Percentiles rank a stretch among this genome's conserved stretches.
These are phyloP conservation scores for Dryocosmus kuriphilus DNA, from an alignment of 2,888 invertebrate species.

Conservation along the genomic window DNA sequence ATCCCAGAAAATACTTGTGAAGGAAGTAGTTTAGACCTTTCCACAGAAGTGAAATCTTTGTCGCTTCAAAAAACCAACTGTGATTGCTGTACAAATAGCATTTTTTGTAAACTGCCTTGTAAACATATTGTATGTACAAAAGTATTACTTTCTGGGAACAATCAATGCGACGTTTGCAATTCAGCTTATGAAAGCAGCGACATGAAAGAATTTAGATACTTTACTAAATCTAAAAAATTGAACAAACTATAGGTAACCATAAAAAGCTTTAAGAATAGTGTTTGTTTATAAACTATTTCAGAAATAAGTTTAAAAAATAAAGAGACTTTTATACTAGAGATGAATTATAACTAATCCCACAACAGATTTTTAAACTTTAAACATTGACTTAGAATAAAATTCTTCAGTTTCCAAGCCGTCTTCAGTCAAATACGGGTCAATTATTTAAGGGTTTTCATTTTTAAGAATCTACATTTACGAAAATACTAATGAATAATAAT, in stretches of 20 bases:
- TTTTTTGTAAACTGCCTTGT: conserved; percentile 81
- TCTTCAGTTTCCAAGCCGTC: no score
- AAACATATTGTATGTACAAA: conserved; percentile 81
- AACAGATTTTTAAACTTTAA: no score
- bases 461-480: no score
- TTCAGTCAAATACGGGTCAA: no score
- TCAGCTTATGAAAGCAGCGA: conserved; percentile 62
- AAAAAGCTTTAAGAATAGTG: not conserved
- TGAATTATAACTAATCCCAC: no score
- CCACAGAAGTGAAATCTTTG: not conserved
- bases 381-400: no score
- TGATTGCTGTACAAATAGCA: conserved; percentile 78
- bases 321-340: not conserved
- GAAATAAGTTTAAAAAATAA: not conserved
- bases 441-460: no score
- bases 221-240: conserved; percentile 5
- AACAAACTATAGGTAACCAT: not conserved
- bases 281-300: not conserved
- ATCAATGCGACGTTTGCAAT: conserved; percentile 66
- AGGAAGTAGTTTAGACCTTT: not conserved
- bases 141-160: conserved; percentile 60
- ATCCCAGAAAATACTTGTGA: not conserved
- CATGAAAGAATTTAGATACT: conserved; percentile 64
- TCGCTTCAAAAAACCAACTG: conserved; percentile 66
- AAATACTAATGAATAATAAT: no score